These are phyloP conservation scores for Chondrosia reniformis DNA, from an alignment of 37 sponge, comb jelly and placozoan species.

Conservation along the genomic window DNA sequence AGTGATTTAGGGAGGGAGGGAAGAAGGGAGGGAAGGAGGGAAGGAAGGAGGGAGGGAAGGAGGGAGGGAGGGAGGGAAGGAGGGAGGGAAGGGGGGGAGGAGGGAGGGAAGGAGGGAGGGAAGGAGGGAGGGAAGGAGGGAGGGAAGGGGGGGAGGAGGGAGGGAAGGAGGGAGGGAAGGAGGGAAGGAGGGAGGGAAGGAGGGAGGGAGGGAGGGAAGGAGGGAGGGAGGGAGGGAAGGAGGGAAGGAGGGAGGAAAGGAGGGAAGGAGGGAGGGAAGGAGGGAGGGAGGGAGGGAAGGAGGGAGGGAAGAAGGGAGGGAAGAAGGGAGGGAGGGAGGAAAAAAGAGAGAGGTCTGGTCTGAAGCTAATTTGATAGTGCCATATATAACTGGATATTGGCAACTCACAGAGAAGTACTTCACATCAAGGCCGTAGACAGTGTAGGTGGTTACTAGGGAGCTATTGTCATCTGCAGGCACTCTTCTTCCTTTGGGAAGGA, in stretches of 20 bases:
- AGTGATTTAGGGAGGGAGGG: background rate
- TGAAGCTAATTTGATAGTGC: no score
- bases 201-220: background rate
- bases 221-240: background rate
- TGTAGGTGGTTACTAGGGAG: no score
- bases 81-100: background rate
- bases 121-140: background rate
- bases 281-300: background rate
- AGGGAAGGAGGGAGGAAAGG: background rate
- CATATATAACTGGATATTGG: no score
- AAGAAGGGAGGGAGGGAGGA: background rate
- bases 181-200: background rate
- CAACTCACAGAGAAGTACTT: no score
- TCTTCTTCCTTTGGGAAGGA: no score
- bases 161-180: background rate
- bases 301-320: background rate
- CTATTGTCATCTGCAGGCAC: no score
- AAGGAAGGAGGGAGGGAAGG: no score
- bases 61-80: background rate
- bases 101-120: background rate
- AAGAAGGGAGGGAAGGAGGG: no score
- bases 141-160: background rate
- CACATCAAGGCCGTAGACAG: no score
- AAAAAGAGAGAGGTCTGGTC: no score
- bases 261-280: background rate